These are phyloP conservation scores for Alectoris magna DNA, from an alignment of 2,797 vertebrate species.

Conservation along the genomic window DNA sequence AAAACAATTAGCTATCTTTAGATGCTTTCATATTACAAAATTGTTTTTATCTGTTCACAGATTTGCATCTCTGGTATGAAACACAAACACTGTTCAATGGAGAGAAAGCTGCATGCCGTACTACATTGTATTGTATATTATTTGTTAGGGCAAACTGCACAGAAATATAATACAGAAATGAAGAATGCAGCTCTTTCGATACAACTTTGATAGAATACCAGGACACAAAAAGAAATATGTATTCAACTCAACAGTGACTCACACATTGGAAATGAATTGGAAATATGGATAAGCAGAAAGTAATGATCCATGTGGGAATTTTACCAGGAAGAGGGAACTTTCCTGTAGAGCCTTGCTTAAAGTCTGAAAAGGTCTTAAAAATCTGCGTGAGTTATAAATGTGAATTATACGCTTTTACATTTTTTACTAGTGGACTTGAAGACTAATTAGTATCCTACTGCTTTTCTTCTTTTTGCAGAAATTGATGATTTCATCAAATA, in stretches of 20 bases:
- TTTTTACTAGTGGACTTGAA: neutral
- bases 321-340: neutral
- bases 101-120: neutral
- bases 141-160: neutral
- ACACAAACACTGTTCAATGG: neutral
- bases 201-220: neutral
- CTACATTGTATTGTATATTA: neutral
- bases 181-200: neutral
- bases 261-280: slow-evolving; percentile 23
- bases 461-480: neutral
- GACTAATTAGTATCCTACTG: neutral
- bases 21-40: neutral
- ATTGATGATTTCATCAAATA: neutral
- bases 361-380: neutral
- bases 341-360: neutral
- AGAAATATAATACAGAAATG: neutral
- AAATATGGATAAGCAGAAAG: neutral
- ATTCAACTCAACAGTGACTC: slow-evolving; percentile 2
- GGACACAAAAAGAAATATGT: neutral
- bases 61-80: neutral
- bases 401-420: neutral
- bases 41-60: neutral
- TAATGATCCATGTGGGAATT: neutral
- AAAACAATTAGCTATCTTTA: neutral
- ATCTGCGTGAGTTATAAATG: neutral